Percentiles rank a stretch among this genome's conserved stretches.
These are phyloP conservation scores for Onychomys arenicola DNA, from an alignment of 2,797 vertebrate genomes.

Conservation along the genomic window DNA sequence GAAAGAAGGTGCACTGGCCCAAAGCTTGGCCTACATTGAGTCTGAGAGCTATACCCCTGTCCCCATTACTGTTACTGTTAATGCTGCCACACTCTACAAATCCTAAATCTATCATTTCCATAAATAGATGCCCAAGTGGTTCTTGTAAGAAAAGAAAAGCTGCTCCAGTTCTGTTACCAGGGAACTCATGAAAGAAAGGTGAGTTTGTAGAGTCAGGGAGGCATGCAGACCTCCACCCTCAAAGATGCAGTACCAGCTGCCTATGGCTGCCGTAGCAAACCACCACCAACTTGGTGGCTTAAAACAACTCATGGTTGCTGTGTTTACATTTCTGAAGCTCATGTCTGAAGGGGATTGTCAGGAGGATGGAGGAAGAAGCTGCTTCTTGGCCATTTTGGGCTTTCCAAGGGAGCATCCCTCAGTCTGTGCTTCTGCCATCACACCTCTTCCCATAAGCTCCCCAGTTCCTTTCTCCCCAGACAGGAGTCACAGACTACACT, in stretches of 20 bases:
- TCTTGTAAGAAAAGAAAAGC: not conserved
- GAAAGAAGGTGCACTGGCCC: not conserved
- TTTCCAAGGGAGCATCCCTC: not conserved
- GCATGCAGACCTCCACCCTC: not conserved
- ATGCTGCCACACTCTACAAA: not conserved
- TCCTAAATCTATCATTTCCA: not conserved
- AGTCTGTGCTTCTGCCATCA: not conserved
- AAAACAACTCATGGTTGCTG: not conserved
- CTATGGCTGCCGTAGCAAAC: not conserved
- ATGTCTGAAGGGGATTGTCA: not conserved
- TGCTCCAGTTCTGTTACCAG: not conserved
- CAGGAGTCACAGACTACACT: not conserved
- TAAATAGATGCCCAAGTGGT: not conserved
- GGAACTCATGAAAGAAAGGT: slow-evolving; percentile 37
- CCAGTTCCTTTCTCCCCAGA: not conserved
- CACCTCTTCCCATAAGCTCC: not conserved
- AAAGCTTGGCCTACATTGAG: not conserved
- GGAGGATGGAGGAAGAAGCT: not conserved
- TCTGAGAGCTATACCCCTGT: not conserved
- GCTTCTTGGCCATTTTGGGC: not conserved
- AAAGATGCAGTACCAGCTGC: not conserved
- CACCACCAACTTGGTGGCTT: not conserved
- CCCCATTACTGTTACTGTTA: not conserved
- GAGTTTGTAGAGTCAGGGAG: not conserved
- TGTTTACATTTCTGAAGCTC: not conserved